These are phyloP conservation scores for Gadopsis bispinosus DNA, from an alignment of 2,797 vertebrate species.

Conservation along the genomic window DNA sequence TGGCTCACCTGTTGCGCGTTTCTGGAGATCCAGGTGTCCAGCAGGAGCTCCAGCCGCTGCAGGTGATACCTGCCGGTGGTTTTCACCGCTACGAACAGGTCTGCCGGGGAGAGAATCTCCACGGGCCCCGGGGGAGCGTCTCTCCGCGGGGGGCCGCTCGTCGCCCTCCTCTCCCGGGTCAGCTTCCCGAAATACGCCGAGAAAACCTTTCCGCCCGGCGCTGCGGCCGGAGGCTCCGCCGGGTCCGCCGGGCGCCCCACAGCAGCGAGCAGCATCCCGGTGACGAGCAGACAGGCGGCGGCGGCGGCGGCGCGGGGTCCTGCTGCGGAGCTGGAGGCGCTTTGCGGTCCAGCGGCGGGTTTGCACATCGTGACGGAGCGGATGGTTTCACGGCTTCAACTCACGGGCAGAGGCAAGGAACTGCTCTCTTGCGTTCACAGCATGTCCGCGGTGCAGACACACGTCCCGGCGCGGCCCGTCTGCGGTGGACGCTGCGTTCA, in stretches of 20 bases:
- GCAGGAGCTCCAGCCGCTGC: conserved; percentile 88
- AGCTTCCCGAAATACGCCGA: conserved; percentile 88
- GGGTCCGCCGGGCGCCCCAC: conserved; percentile 55
- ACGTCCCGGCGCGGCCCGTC: fast-evolving
- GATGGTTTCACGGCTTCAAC: neutral
- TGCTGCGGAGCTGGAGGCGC: conserved; percentile 73
- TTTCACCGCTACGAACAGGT: conserved; percentile 93
- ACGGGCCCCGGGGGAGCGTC: conserved; percentile 60
- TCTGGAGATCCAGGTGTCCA: conserved; percentile 94
- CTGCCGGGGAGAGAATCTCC: conserved; percentile 84
- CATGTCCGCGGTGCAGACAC: neutral
- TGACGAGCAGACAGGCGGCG: conserved; percentile 83
- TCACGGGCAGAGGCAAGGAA: neutral
- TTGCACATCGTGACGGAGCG: conserved; percentile 77
- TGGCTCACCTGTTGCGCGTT: conserved; percentile 85
- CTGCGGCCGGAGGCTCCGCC: neutral
- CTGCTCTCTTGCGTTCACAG: neutral
- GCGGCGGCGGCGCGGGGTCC: conserved; percentile 76
- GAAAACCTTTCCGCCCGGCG: conserved; percentile 69
- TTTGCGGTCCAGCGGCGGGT: conserved; percentile 67
- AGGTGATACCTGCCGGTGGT: conserved; percentile 91
- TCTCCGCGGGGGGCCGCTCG: conserved; percentile 24
- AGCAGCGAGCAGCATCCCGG: conserved; percentile 83
- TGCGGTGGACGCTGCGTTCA: no score
- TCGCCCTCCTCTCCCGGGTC: conserved; percentile 82